These are phyloP conservation scores for Chondrosia reniformis DNA, from an alignment of 37 sponge, comb jelly and placozoan genomes.

Conservation along the genomic window DNA sequence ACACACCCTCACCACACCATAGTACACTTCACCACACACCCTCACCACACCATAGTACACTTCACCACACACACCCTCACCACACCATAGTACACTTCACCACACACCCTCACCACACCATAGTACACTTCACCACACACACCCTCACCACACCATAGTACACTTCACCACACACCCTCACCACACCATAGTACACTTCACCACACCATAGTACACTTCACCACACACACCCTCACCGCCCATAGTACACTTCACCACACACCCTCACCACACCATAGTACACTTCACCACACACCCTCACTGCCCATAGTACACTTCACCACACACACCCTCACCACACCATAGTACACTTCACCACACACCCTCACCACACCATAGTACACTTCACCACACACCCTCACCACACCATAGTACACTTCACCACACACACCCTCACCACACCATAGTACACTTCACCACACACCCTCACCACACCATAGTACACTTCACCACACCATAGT, in stretches of 20 bases:
- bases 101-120: neutral
- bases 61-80: neutral
- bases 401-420: neutral
- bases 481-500: neutral
- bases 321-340: neutral
- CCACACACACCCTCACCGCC: too few species aligned
- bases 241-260: conserved; percentile 2
- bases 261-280: neutral
- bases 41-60: neutral
- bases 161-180: too few species aligned
- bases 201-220: neutral
- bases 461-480: neutral
- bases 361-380: too few species aligned
- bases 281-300: neutral
- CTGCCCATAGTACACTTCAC: neutral
- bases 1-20: neutral
- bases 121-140: neutral
- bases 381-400: neutral
- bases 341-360: neutral
- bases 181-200: neutral
- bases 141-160: neutral
- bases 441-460: neutral
- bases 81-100: neutral
- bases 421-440: neutral
- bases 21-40: neutral